Evolutionary conservation across 2,888 invertebrate genomes (phyloP).

Genomic region (Nasonovia ribisnigri): DNA sequence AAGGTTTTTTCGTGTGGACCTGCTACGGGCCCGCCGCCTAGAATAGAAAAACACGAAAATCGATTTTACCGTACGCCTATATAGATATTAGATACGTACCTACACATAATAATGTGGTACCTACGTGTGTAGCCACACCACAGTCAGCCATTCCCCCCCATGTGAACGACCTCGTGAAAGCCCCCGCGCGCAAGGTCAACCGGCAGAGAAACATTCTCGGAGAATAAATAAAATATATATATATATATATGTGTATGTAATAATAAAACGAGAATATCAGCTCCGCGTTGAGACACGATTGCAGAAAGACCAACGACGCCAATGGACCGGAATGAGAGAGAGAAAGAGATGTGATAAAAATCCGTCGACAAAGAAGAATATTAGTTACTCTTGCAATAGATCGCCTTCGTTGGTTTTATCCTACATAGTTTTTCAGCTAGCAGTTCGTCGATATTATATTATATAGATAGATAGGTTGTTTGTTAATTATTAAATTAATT

Average conservation of each 20-base stretch:
- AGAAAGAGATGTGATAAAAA: slow-evolving; percentile 33
- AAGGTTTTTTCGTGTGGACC: neutral
- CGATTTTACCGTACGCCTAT: slow-evolving; percentile 6
- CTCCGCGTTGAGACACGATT: neutral
- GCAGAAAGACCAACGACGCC: slow-evolving; percentile 29
- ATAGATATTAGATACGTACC: neutral
- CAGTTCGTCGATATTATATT: neutral
- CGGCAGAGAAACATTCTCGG: slow-evolving; percentile 52
- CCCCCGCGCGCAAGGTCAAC: slow-evolving; percentile 60
- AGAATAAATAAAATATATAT: slow-evolving; percentile 20
- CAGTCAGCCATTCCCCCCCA: neutral
- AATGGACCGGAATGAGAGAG: slow-evolving; percentile 35
- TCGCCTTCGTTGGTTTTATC: neutral
- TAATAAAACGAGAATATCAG: slow-evolving; percentile 34
- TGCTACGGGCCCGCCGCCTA: neutral
- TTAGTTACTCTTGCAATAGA: neutral
- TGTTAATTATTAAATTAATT: slow-evolving; percentile 39
- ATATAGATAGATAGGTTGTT: neutral
- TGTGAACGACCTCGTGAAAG: slow-evolving; percentile 65
- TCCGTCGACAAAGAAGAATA: slow-evolving; percentile 29
- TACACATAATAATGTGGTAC: neutral
- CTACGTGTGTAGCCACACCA: neutral
- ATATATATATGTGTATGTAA: neutral
- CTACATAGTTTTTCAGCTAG: neutral
- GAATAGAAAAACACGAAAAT: slow-evolving; percentile 41